Conservation (phyloP, 2,797 vertebrate genomes). For the Coccyzus lansbergi region DNA sequence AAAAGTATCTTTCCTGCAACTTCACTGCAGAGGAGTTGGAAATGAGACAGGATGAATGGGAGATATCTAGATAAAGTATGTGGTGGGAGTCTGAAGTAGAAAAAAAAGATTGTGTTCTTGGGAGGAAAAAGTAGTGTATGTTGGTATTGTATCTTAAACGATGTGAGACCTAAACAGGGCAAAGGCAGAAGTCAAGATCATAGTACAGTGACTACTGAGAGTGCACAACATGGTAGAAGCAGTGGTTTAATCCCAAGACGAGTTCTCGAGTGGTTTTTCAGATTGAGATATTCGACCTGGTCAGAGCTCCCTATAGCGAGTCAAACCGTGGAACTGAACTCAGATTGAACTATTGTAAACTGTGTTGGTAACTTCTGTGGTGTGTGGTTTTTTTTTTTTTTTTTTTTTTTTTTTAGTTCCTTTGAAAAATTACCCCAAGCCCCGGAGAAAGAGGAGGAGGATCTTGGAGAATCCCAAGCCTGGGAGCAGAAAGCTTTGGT, state of each 20-base stretch:
- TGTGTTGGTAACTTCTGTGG: neutral
- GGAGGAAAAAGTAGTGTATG: fast-evolving
- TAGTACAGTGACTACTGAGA: neutral
- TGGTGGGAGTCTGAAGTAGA: neutral
- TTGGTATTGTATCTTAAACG: neutral
- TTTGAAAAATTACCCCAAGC: neutral
- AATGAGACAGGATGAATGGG: neutral
- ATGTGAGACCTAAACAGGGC: neutral
- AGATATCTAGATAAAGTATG: neutral
- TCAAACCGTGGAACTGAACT: neutral
- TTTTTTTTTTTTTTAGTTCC: neutral
- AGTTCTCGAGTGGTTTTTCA: neutral
- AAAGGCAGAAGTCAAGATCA: neutral
- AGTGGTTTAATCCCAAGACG: neutral
- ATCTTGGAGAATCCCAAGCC: neutral
- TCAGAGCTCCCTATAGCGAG: neutral
- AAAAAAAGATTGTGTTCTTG: neutral
- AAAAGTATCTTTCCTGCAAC: neutral
- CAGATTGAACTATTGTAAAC: neutral
- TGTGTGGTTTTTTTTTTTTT: neutral
- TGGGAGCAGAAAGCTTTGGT: neutral
- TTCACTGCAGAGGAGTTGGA: neutral
- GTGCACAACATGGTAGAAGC: fast-evolving
- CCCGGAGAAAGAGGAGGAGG: neutral
- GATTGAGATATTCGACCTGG: neutral